Conservation (phyloP, 2,113 vertebrate genomes). For the Kryptolebias marmoratus region DNA sequence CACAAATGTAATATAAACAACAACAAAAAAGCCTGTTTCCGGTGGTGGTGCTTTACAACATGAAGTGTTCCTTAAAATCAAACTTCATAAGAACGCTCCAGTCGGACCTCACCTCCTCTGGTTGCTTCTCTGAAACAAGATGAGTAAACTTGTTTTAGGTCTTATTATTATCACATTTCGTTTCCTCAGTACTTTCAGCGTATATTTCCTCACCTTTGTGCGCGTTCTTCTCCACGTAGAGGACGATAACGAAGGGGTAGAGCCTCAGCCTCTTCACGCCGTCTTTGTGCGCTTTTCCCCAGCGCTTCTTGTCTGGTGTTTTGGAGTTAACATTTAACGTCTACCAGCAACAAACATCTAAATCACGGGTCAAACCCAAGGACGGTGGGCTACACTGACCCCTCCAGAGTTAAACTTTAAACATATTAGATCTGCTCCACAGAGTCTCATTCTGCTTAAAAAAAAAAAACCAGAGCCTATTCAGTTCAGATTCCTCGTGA, state of each 20-base stretch:
- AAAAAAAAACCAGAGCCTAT: no score
- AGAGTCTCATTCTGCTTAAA: no score
- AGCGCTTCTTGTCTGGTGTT: conserved; percentile 72
- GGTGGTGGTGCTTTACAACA: background rate
- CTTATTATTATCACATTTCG: background rate
- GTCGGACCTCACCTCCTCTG: conserved; percentile 48
- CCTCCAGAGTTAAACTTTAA: no score
- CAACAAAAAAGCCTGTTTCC: background rate
- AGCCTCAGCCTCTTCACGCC: conserved; percentile 17
- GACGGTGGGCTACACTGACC: no score
- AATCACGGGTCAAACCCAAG: no score
- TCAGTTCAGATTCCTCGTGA: no score
- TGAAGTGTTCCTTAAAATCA: background rate
- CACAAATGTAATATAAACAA: no score
- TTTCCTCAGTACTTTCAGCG: no score
- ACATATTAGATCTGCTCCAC: no score
- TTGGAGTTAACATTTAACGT: conserved; percentile 18
- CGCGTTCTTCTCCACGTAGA: conserved; percentile 67
- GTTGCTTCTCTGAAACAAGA: conserved; percentile 53
- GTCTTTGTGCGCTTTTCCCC: conserved; percentile 50
- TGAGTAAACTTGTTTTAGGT: conserved; percentile 9
- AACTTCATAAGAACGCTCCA: background rate
- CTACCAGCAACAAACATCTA: no score
- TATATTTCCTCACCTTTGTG: conserved; percentile 41
- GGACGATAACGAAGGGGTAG: conserved; percentile 67